Conservation (phyloP, 2,113 vertebrate species). For the Benthochromis sp. region DNA sequence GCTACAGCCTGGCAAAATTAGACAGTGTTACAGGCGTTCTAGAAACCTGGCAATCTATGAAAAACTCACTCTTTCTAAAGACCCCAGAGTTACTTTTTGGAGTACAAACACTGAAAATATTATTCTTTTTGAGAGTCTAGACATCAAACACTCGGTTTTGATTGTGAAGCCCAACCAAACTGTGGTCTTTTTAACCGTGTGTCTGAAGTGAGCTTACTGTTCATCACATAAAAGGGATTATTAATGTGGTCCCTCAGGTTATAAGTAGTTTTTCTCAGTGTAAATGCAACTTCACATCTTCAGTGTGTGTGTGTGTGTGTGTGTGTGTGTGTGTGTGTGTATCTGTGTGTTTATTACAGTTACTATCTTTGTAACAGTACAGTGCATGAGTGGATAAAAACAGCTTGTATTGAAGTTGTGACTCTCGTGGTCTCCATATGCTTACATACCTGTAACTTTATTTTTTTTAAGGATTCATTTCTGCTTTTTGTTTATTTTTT, state of each 20-base stretch:
- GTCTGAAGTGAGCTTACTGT: not conserved
- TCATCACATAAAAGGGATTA: constrained; percentile 23
- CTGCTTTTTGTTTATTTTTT: not conserved
- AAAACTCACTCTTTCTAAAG: not conserved
- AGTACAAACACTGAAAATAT: not conserved
- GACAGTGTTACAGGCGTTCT: not conserved
- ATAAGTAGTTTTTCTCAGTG: not conserved
- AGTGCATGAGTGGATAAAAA: not conserved
- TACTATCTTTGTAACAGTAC: not conserved
- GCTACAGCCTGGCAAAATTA: not conserved
- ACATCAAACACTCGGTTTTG: constrained; percentile 9
- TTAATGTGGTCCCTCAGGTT: constrained; percentile 10
- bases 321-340: not conserved
- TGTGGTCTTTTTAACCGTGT: not conserved
- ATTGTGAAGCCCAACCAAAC: not conserved
- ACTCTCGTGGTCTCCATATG: not conserved
- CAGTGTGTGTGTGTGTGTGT: not conserved
- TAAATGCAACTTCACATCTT: not conserved
- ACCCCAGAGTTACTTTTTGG: not conserved
- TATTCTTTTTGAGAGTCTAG: constrained; percentile 19
- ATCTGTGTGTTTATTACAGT: not conserved
- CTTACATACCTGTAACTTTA: not conserved
- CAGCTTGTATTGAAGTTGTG: not conserved
- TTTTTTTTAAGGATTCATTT: not conserved
- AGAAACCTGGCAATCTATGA: constrained; percentile 5